Base-by-base conservation (phyloP, 2,113 vertebrate genomes). In the Triplophysa siluroides region DNA sequence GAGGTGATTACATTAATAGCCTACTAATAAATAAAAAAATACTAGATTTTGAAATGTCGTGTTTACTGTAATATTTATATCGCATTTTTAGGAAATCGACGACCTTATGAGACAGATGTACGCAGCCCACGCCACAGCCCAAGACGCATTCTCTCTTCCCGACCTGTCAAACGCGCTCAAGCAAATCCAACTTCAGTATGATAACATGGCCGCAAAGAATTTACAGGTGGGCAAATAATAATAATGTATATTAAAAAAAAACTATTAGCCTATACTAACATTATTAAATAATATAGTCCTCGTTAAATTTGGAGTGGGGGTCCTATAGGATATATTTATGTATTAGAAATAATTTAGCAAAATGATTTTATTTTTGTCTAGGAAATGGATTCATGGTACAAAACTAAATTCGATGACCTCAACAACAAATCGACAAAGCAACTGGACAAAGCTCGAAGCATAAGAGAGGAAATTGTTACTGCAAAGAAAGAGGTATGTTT, bases 371-470 rank as follows among this genome's bases (percentile, higher is more conserved):
- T 56, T 29, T 19, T 41, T 60, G 11, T 81, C 60, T 62, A 88
- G 94, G 95, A 94, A 88, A 94, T 92, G 90, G 91, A 93, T 83
- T 91, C 91, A 54, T 93, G 92, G 93, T 94, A 94, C 84, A 92
- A 93, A 91, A 91, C 83, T 86, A 94, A 93, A 90, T 94, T 94
- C 90, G 89, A 93, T 83, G 93, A 94, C 88, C 80, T 95, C 76
- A 95, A 87, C 88, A 91, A 88, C 81, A 94, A 92, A 87, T 90
- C 92, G 0, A 87, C 94, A 56, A 91, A 88, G 78, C 93, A 93
- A 19, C 90, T 92, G 6, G 86, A 92, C 78, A 90, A 82, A 80
- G 87, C 92, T 88, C 92, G 94, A 89, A 86, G 85, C 78, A 81
- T 90, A 54, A 88, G 88, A 85, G 89, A 94, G 84, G 88, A 88